Evolutionary conservation across 2,113 vertebrate genomes (phyloP).

Genomic region (Pseudonaja textilis): DNA sequence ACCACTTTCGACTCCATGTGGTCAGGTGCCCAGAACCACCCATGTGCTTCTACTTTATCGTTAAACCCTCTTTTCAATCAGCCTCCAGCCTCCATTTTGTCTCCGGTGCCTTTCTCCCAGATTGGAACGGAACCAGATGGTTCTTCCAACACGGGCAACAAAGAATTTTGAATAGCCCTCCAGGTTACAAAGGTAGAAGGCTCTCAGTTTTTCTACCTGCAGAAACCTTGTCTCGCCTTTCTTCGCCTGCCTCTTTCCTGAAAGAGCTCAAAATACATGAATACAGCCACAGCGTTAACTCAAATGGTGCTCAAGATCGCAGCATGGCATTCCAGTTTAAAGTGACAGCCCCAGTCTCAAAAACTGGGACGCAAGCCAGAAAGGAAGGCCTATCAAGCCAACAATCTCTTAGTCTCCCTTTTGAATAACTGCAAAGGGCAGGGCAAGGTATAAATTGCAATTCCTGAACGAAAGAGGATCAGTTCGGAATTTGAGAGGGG

Average conservation of each 20-base stretch:
- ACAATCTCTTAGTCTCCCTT: neutral
- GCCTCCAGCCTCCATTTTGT: too few species aligned
- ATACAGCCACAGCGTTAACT: neutral
- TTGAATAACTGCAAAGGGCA: neutral
- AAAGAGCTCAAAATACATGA: neutral
- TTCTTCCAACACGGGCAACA: neutral
- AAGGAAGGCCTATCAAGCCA: neutral
- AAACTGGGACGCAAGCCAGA: neutral
- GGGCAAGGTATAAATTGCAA: neutral
- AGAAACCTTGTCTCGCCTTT: neutral
- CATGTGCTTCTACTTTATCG: too few species aligned
- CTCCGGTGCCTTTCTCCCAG: too few species aligned
- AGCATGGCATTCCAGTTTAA: neutral
- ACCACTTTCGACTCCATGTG: too few species aligned
- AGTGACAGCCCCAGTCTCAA: neutral
- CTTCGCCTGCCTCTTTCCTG: neutral
- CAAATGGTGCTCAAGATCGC: neutral
- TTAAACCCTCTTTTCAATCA: too few species aligned
- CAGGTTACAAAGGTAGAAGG: neutral
- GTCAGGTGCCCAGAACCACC: too few species aligned
- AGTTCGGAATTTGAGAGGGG: neutral
- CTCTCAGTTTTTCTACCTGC: neutral
- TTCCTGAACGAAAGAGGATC: neutral
- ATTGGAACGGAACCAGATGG: too few species aligned
- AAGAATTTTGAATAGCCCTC: neutral